Conservation (phyloP, 1,140 invertebrate genomes). For the Drosophila setifemur region DNA sequence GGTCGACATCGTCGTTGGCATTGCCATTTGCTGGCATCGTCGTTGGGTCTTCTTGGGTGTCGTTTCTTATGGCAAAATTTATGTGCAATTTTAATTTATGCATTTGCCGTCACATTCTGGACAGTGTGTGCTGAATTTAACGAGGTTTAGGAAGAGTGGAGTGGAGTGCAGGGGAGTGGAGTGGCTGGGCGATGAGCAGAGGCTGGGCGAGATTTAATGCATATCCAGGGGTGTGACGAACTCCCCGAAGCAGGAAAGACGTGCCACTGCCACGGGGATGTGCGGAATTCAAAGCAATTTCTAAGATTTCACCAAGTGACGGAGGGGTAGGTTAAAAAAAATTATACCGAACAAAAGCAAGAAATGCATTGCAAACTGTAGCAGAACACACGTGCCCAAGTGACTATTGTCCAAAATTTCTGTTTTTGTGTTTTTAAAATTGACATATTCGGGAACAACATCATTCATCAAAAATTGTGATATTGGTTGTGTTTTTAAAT, state of each 20-base stretch:
- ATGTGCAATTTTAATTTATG: slow-evolving; percentile 74
- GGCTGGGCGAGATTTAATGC: too few relatives aligned
- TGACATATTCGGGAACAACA: too few relatives aligned
- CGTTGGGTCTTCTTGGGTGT: slow-evolving; percentile 43
- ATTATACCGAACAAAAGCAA: too few relatives aligned
- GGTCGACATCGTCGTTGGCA: slow-evolving; percentile 37
- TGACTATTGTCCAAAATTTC: too few relatives aligned
- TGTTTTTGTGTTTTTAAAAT: too few relatives aligned
- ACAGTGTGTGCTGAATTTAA: slow-evolving; percentile 49
- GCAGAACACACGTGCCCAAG: too few relatives aligned
- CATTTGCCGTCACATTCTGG: slow-evolving; percentile 48
- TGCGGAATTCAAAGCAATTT: not conserved
- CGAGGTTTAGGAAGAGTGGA: slow-evolving; percentile 31
- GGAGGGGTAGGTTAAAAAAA: not conserved
- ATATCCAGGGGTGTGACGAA: not conserved
- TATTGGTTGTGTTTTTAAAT: too few relatives aligned
- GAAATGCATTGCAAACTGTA: too few relatives aligned
- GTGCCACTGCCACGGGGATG: too few relatives aligned
- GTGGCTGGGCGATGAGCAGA: not conserved
- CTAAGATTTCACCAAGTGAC: not conserved
- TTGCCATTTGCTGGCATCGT: too few relatives aligned
- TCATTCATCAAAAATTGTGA: too few relatives aligned
- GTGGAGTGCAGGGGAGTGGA: not conserved
- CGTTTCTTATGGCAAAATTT: slow-evolving; percentile 71
- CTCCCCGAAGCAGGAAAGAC: too few relatives aligned